A percentile compares a stretch with the other conserved stretches of the same genome.
phyloP scores from a whole-genome alignment of 2,113 vertebrate species.

The Chrysochloris asiatica region DNA sequence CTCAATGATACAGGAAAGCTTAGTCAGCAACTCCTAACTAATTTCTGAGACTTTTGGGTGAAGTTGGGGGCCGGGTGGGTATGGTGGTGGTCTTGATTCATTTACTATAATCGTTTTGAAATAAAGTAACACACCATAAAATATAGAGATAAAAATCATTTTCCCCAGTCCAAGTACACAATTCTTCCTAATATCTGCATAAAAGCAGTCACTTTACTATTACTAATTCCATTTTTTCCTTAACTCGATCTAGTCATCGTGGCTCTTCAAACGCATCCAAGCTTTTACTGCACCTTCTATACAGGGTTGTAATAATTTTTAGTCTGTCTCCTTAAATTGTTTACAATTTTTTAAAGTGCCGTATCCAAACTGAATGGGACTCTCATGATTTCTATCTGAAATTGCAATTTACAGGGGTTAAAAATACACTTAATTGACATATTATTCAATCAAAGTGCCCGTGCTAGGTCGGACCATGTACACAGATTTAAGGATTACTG shows the following conservation, averaged over 20 bases:
- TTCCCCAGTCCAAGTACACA: background rate
- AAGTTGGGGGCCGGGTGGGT: background rate
- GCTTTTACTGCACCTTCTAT: background rate
- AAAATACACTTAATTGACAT: conserved; percentile 71
- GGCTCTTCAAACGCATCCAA: background rate
- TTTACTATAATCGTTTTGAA: background rate
- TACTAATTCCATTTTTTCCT: background rate
- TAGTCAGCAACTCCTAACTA: background rate
- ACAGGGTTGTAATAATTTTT: background rate
- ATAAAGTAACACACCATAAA: background rate
- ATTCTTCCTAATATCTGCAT: background rate
- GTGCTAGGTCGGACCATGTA: conserved; percentile 69
- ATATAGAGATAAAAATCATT: background rate
- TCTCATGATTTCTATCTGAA: conserved; percentile 48
- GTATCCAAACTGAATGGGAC: conserved; percentile 41
- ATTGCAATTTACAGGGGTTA: conserved; percentile 51
- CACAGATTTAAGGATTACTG: conserved; percentile 61
- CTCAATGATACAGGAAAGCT: background rate
- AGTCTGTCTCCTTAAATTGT: background rate
- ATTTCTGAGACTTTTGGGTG: background rate
- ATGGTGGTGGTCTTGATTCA: background rate
- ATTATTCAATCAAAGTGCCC: conserved; percentile 74
- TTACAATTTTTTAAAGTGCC: background rate
- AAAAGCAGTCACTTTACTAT: background rate
- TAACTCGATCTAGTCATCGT: background rate